A percentile compares a stretch with the other conserved stretches of the same genome.
These are phyloP conservation scores for Colletes collaris DNA, from an alignment of 2,888 invertebrate species.

Conservation along the genomic window DNA sequence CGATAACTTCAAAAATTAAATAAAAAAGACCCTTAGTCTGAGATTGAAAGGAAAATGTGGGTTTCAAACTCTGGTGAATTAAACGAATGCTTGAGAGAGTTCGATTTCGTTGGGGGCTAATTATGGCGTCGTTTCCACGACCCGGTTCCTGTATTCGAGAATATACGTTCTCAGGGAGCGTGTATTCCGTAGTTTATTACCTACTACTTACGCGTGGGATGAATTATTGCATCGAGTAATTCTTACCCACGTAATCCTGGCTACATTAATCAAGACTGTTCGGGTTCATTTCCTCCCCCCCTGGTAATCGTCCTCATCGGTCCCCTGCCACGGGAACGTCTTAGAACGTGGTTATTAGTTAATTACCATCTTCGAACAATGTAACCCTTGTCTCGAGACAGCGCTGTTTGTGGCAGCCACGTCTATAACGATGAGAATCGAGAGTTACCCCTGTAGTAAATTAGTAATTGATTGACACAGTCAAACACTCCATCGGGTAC, in stretches of 20 bases:
- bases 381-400: slow-evolving; percentile 47
- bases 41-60: no score
- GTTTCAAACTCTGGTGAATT: no score
- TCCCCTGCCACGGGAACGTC: slow-evolving; percentile 7
- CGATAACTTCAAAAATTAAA: no score
- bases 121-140: no score
- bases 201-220: slow-evolving; percentile 8
- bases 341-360: slow-evolving; percentile 63
- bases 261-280: slow-evolving; percentile 63
- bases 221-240: slow-evolving; percentile 43
- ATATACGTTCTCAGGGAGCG: no score
- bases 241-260: slow-evolving; percentile 38
- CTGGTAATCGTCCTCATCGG: slow-evolving; percentile 45
- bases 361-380: slow-evolving; percentile 65
- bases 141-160: no score
- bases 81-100: no score
- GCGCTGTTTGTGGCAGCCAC: slow-evolving; percentile 24
- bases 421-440: slow-evolving; percentile 31
- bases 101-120: no score
- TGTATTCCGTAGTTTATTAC: no score
- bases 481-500: slow-evolving; percentile 15
- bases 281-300: slow-evolving; percentile 37
- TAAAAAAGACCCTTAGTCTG: no score
- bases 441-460: slow-evolving; percentile 36
- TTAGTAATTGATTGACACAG: slow-evolving; percentile 39